Evolutionary conservation across 2,113 vertebrate genomes (phyloP), one percentile per base, ranked within the genome.

Genomic region (Choloepus hoffmanni): DNA sequence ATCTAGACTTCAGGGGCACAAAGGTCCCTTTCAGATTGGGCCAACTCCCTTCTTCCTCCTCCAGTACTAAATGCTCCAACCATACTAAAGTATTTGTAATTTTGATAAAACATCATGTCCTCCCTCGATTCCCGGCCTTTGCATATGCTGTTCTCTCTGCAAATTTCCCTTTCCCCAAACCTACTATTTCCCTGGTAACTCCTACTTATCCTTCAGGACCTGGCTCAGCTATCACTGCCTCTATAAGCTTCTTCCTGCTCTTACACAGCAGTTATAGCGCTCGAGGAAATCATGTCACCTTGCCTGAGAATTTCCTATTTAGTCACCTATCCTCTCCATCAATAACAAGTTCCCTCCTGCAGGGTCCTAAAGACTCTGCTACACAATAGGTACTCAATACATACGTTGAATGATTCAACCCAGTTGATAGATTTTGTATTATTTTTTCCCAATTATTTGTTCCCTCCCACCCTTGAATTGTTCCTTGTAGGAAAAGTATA

Each of bases 271-370:
- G 67, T 76, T 63, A 70, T 9, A 4, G 30, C 16, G 48, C 40
- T 43, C 68, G 11, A 53, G 63, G 79, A 45, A 77, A 77, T 73
- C 72, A 68, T 12, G 73, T 62, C 28, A 36, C 84, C 33, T 53
- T 72, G 40, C 16, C 86, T 58, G 43, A 92, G 79, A 92, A 77
- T 30, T 58, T 88, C 67, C 73, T 93, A 23, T 43, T 81, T 68
- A 72, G 36, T 70, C 33, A 58, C 45, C 90, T 45, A 12, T 36
- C 11, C 76, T 26, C 24, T 65, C 84, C 28, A 48, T 36, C 26
- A 89, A 45, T 33, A 65, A 50, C 33, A 86, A 63, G 16, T 70
- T 93, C 62, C 30, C 30, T 62, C 87, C 63, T 53, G 36, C 33
- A 95, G 79, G n/a, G 21, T 78, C 77, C 70, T 92, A 30, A 83